Evolutionary conservation across 2,113 vertebrate genomes (phyloP), one percentile per base, ranked within the genome.

Genomic region (Sander vitreus): DNA sequence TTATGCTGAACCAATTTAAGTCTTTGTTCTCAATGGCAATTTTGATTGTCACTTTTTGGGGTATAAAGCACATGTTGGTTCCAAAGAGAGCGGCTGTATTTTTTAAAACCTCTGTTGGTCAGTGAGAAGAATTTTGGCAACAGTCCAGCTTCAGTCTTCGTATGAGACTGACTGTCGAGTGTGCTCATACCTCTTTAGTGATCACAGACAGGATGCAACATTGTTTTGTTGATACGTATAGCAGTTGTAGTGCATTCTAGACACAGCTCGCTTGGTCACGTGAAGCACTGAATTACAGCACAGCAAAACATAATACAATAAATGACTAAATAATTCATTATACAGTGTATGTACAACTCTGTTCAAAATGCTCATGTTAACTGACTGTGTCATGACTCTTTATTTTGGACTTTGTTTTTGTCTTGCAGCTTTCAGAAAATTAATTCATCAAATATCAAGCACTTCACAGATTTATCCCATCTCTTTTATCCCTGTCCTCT

Each of bases 261-360:
- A 85, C 71, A 90, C 74, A 88, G 91, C 89, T 80, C 83, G 89
- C 84, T 87, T 91, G 91, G 91, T 90, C 89, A 81, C 78, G 85
- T 89, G 84, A 91, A 92, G 90, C 90, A 78, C 81, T 87, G 73
- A 84, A 86, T 86, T 89, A 87, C 83, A 88, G 85, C 87, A 88
- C 59, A 92, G 91, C 91, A 81, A 91, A 89, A 91, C 85, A 91
- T 84, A 83, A 92, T 83, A 89, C 80, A 90, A 88, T 81, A 89
- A 91, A 93, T 92, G 69, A 95, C 83, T 78, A 86, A 87, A 78
- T 86, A 81, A 81, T 73, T 78, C 71, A 89, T 86, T 77, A 91
- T 86, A 93, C 91, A 94, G 91, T 93, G 87, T 94, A 94, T 95
- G 83, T 95, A 96, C 94, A 95, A 64, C 71, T 90, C 83, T 84